A percentile compares a stretch with the other conserved stretches of the same genome.
Evolutionary conservation across 2,797 vertebrate genomes (phyloP).

Genomic region (Eurystomus glaucurus): DNA sequence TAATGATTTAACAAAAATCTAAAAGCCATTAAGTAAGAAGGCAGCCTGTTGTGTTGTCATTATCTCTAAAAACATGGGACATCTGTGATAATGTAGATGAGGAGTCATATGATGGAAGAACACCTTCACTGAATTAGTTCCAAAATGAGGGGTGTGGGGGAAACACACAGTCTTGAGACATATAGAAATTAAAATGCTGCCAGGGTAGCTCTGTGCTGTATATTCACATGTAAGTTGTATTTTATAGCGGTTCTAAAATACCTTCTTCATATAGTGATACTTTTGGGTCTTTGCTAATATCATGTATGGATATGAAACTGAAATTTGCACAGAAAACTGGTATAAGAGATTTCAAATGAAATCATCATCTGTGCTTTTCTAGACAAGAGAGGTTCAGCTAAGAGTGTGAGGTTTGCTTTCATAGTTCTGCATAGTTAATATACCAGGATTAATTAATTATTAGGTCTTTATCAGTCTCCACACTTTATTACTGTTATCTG

Average conservation of each 20-base stretch:
- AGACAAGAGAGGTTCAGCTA: neutral
- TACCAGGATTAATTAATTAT: neutral
- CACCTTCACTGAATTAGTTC: neutral
- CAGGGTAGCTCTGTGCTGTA: neutral
- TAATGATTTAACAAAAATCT: neutral
- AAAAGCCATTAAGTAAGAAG: neutral
- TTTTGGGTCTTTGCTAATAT: neutral
- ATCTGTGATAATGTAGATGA: neutral
- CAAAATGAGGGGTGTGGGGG: neutral
- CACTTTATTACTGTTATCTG: neutral
- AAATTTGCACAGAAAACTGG: neutral
- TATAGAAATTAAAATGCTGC: neutral
- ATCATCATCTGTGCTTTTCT: neutral
- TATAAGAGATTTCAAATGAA: neutral
- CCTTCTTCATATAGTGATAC: neutral
- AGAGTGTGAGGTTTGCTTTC: neutral
- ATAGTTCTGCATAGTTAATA: neutral
- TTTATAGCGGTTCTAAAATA: neutral
- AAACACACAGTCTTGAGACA: neutral
- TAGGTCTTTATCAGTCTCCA: neutral
- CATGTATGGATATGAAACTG: neutral
- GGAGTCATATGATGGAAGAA: neutral
- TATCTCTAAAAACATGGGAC: neutral
- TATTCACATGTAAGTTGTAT: neutral
- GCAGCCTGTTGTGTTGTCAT: neutral